phyloP scores from a whole-genome alignment of 2,888 invertebrate species.

The Watsonalla binaria region DNA sequence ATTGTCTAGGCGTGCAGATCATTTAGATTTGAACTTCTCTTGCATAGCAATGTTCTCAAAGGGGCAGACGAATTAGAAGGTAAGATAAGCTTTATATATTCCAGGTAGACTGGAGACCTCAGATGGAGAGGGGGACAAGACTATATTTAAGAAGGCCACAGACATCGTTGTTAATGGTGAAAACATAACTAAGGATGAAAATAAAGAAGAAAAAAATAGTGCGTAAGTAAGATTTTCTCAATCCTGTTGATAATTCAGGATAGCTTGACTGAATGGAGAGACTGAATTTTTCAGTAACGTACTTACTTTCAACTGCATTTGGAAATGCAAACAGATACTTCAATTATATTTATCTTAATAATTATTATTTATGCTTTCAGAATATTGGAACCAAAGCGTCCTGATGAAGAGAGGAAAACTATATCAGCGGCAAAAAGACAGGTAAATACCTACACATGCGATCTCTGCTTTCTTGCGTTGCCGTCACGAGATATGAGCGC shows the following conservation, averaged over 20 bases:
- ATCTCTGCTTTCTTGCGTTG: too few species aligned
- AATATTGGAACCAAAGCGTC: constrained; percentile 35
- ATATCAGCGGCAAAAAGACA: constrained; percentile 36
- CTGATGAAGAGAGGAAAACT: constrained; percentile 31
- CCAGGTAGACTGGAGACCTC: constrained; percentile 37
- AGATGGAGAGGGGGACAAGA: constrained; percentile 42
- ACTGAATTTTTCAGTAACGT: too few species aligned
- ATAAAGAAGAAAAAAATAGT: constrained; percentile 27
- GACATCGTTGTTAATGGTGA: constrained; percentile 23
- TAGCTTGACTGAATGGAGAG: too few species aligned
- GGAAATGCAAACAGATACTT: too few species aligned
- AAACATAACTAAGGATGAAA: constrained; percentile 19
- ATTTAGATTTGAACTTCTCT: too few species aligned
- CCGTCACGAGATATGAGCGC: too few species aligned
- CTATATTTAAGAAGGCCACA: constrained; percentile 32
- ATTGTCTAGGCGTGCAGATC: too few species aligned
- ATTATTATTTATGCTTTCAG: constrained; percentile 28
- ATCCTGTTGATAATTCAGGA: too few species aligned
- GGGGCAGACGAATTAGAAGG: not conserved
- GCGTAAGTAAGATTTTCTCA: constrained; percentile 29
- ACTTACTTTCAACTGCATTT: too few species aligned
- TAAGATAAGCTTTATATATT: constrained; percentile 8
- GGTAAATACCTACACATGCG: constrained; percentile 32
- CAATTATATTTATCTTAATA: not conserved
- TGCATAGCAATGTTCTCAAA: too few species aligned